Base-by-base conservation (phyloP, 1,140 invertebrate species). In the Cyphomyrmex costatus region DNA sequence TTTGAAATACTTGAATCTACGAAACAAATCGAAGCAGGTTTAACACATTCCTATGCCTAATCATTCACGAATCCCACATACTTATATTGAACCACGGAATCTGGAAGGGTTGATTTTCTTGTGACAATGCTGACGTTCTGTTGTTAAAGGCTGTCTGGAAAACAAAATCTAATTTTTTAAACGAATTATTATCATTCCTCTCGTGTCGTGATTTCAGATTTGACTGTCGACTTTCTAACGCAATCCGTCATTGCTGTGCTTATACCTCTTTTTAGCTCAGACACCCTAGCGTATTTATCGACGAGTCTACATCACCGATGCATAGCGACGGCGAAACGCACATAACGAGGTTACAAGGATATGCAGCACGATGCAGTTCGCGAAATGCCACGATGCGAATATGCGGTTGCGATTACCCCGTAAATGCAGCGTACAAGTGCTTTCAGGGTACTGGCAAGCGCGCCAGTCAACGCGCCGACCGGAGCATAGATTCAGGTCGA, bases 401-500 rank as follows among this genome's bases (percentile, higher is more conserved):
- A 78, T 77, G 71, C 58, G 77, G 63, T 56, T 49, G 84, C 88
- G 77, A 76, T 85, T 89, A 89, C 71, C 63, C 70, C 46, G 84
- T 71, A 65, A 78, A 51, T 76, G 85, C 66, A 53, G 42, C 33
- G 84, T 83, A 51, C 76, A 60, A 65, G n/a, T 74, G 61, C 74
- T 49, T 77, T 70, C 16, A 53, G 30, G 19, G 51, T 74, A 90
- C 56, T 77, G 88, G 73, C 88, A 61, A 79, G 85, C 85, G 65
- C 51, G 78, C 58, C 66, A 86, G 77, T 78, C 88, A 65, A 89
- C 82, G 89, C 71, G 68, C 76, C 80, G 73, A 84, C 42, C 60
- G 27, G 56, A 87, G 53, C 71, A 73, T 85, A 68, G 88, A 90
- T 90, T 86, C 88, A 90, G 89, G 89, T 90, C 89, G 89, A 90